phyloP scores from a whole-genome alignment of 2,888 invertebrate genomes.

The Xestia rhomboidea region DNA sequence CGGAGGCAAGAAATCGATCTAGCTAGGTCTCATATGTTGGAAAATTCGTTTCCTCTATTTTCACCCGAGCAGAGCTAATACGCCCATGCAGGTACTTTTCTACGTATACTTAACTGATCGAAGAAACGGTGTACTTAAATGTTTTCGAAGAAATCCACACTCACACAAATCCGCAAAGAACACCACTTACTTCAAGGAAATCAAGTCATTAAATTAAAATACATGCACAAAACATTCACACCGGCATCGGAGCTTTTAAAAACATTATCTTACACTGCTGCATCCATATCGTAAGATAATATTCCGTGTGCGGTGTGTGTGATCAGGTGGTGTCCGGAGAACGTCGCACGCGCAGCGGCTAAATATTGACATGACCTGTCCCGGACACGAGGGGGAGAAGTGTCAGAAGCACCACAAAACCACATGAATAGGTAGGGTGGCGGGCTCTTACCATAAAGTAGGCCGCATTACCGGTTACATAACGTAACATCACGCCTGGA shows the following conservation, averaged over 20 bases:
- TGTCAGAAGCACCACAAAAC: slow-evolving; percentile 34
- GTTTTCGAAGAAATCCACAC: not conserved
- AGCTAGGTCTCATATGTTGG: not conserved
- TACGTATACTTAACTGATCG: not conserved
- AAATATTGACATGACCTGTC: slow-evolving; percentile 80
- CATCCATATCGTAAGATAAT: slow-evolving; percentile 61
- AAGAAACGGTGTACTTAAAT: not conserved
- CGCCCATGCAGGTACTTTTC: not conserved
- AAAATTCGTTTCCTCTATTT: not conserved
- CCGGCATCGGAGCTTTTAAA: slow-evolving; percentile 44
- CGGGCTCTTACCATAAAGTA: too few species aligned
- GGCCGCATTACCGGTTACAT: too few species aligned
- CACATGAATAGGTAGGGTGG: not conserved
- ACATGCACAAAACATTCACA: slow-evolving; percentile 27
- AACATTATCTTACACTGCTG: slow-evolving; percentile 51
- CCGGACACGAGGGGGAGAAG: slow-evolving; percentile 13
- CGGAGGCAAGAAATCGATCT: too few species aligned
- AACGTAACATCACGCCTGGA: too few species aligned
- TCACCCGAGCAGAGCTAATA: too few species aligned
- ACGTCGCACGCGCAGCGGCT: slow-evolving; percentile 76
- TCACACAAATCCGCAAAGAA: not conserved
- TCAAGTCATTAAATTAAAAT: slow-evolving; percentile 36
- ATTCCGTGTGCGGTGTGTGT: slow-evolving; percentile 72
- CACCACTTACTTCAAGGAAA: slow-evolving; percentile 20
- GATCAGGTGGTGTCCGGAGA: slow-evolving; percentile 81